phyloP scores from a whole-genome alignment of 2,113 vertebrate species.

The Lathamus discolor region DNA sequence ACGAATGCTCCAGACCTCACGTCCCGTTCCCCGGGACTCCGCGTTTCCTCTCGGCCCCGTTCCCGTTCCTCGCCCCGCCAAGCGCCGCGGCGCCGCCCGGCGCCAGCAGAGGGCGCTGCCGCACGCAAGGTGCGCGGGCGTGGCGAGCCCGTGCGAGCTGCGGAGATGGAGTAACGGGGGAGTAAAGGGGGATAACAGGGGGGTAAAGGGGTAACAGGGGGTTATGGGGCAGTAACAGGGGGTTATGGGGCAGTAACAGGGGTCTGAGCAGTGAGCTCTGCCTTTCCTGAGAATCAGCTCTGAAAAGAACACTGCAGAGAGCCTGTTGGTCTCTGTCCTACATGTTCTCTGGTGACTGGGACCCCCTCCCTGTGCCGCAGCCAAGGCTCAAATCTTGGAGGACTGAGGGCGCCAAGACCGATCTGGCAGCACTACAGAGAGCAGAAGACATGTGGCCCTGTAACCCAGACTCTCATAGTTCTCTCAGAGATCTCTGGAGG shows the following conservation, averaged over 20 bases:
- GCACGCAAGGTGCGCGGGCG: not conserved
- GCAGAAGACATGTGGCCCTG: not conserved
- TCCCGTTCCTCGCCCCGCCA: too few species aligned
- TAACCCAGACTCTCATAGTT: fast-evolving
- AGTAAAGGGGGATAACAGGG: too few species aligned
- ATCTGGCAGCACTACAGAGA: not conserved
- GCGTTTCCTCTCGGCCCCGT: not conserved
- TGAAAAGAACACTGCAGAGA: not conserved
- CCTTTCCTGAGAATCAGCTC: not conserved
- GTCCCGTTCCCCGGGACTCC: not conserved
- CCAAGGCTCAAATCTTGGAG: not conserved
- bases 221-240: not conserved
- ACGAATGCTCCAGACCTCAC: not conserved
- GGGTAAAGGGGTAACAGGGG: too few species aligned
- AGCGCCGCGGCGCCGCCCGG: not conserved
- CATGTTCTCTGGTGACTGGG: not conserved
- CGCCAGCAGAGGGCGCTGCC: not conserved
- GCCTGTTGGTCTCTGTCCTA: not conserved
- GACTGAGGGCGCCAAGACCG: not conserved
- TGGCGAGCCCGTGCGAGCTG: too few species aligned
- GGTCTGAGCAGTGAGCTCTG: not conserved
- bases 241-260: not conserved
- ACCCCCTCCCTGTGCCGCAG: fast-evolving
- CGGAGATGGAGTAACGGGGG: not conserved
- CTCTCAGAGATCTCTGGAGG: not conserved